Conservation (phyloP, 2,113 vertebrate species). For the Tylochromis polylepis region DNA sequence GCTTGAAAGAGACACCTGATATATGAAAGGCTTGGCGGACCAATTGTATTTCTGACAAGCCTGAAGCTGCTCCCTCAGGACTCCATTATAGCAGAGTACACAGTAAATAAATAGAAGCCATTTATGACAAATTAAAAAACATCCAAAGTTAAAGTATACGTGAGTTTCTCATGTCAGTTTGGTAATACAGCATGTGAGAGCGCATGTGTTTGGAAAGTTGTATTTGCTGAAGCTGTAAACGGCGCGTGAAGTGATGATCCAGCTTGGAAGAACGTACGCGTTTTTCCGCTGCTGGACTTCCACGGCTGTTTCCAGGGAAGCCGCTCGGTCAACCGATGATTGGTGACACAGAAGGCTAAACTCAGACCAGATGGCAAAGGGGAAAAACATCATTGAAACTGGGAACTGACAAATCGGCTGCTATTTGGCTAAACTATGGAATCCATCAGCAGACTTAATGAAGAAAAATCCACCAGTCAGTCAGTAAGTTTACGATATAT, state of each 20-base stretch:
- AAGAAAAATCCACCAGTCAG: not conserved
- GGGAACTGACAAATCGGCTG: constrained; percentile 49
- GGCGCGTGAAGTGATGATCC: not conserved
- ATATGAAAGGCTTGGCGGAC: not conserved
- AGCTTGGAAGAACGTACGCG: not conserved
- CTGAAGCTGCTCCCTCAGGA: not conserved
- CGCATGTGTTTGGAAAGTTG: not conserved
- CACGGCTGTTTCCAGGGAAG: constrained; percentile 42
- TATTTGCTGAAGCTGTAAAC: not conserved
- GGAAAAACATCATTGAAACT: constrained; percentile 7
- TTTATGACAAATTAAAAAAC: constrained; percentile 18
- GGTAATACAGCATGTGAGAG: not conserved
- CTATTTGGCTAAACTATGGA: constrained; percentile 26
- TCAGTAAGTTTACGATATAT: not conserved
- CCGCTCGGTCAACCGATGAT: constrained; percentile 15
- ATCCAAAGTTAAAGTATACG: not conserved
- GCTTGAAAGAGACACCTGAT: not conserved
- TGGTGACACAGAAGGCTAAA: constrained; percentile 41
- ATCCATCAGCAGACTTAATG: constrained; percentile 29
- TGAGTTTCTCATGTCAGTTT: not conserved
- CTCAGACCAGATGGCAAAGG: constrained; percentile 51
- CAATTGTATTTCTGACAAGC: not conserved
- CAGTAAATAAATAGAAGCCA: not conserved
- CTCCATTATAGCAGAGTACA: not conserved
- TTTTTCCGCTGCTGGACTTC: constrained; percentile 40